Conservation (phyloP, 2,797 vertebrate genomes). For the Gymnodraco acuticeps region DNA sequence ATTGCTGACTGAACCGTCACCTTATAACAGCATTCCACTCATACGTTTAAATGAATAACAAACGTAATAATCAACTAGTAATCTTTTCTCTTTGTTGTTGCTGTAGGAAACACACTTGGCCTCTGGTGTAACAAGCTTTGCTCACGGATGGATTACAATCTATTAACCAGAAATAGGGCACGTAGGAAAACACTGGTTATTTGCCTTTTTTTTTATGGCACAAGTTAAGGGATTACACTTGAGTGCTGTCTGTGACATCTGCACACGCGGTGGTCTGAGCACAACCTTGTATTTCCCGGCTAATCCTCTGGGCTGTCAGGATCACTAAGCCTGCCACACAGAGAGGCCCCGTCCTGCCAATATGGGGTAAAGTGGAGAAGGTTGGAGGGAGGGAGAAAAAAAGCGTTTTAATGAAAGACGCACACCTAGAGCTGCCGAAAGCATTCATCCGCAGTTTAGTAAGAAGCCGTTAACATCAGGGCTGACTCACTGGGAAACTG, state of each 20-base stretch:
- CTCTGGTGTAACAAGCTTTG: constrained; percentile 25
- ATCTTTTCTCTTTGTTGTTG: constrained; percentile 65
- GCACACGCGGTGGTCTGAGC: constrained; percentile 50
- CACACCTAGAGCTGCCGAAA: constrained; percentile 21
- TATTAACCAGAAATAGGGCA: constrained; percentile 72
- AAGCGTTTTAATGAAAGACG: constrained; percentile 55
- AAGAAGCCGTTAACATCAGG: constrained; percentile 21
- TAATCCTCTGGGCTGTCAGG: constrained; percentile 60
- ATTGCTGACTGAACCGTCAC: background rate
- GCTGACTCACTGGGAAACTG: background rate
- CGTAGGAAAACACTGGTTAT: constrained; percentile 41
- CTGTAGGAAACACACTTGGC: constrained; percentile 27
- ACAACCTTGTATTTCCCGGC: constrained; percentile 66
- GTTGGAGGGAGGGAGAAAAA: constrained; percentile 30
- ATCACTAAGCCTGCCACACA: constrained; percentile 55
- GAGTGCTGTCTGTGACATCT: constrained; percentile 70
- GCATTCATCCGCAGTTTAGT: constrained; percentile 21
- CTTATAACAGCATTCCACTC: constrained; percentile 27
- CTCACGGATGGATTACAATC: constrained; percentile 61
- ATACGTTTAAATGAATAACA: constrained; percentile 30
- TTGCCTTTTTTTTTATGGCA: constrained; percentile 57
- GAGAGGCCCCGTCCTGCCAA: constrained; percentile 45
- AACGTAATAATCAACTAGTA: constrained; percentile 55
- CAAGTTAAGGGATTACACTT: constrained; percentile 75
- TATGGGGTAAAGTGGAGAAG: constrained; percentile 51